phyloP scores from a whole-genome alignment of 2,113 vertebrate genomes.

The Felis catus region F.catus_Fca126_mat1.0 CM031429.1:73819501-73820000 shows the following conservation, averaged over 20 bases:
- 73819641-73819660: not conserved
- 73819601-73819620: not conserved
- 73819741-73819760: not conserved
- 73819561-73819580: not conserved
- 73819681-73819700: rapidly evolving
- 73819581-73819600: not conserved
- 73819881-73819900: not conserved
- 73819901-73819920: not conserved
- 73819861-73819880: not conserved
- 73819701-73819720: not conserved
- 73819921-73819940: not conserved
- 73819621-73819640: not conserved
- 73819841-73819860: not conserved
- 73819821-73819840: not conserved
- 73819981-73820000: rapidly evolving
- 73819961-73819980: not conserved
- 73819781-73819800: not conserved
- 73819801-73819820: not conserved
- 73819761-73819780: not conserved
- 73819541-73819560: not conserved
- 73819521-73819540: rapidly evolving
- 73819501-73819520: not conserved
- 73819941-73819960: not conserved
- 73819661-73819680: no score
- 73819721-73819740: not conserved